A percentile compares a stretch with the other conserved stretches of the same genome.
Evolutionary conservation across 2,888 invertebrate species (phyloP).

Genomic region (Drosophila leonis): DNA sequence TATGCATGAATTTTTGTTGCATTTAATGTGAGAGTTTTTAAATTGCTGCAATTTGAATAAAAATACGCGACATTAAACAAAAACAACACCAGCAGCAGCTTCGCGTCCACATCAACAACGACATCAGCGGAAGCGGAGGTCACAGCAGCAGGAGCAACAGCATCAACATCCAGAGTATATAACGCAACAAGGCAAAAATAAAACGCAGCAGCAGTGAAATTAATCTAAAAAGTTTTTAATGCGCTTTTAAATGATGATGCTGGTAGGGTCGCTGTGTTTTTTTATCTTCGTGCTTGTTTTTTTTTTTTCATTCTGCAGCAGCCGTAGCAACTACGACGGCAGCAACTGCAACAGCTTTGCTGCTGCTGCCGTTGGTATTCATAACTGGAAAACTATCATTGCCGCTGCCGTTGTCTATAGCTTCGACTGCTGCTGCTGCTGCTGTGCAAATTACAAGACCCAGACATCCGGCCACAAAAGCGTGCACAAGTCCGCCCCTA

Average conservation of each 20-base stretch:
- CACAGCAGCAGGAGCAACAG: slow-evolving; percentile 2
- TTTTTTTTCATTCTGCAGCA: slow-evolving; percentile 10
- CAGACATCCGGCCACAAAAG: slow-evolving; percentile 65
- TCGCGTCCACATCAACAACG: slow-evolving; percentile 6
- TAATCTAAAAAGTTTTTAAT: slow-evolving; percentile 85
- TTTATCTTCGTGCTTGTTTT: slow-evolving; percentile 23
- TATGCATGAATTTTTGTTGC: not conserved
- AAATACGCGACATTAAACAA: slow-evolving; percentile 51
- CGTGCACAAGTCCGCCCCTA: slow-evolving; percentile 20
- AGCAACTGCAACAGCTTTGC: slow-evolving; percentile 7
- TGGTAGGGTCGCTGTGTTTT: slow-evolving; percentile 49
- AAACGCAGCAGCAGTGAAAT: slow-evolving; percentile 73
- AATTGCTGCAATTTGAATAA: slow-evolving; percentile 50
- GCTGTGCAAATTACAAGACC: slow-evolving; percentile 77
- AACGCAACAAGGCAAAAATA: slow-evolving; percentile 54
- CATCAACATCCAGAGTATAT: slow-evolving; percentile 51
- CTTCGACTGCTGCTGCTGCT: slow-evolving; percentile 24
- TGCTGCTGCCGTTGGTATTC: slow-evolving; percentile 30
- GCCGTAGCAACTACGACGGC: slow-evolving; percentile 18
- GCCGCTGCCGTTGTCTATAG: slow-evolving; percentile 24
- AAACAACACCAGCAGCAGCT: slow-evolving; percentile 33
- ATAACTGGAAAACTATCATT: slow-evolving; percentile 39
- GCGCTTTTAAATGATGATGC: slow-evolving; percentile 84
- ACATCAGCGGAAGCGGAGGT: not conserved
- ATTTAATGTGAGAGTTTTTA: slow-evolving; percentile 52